Evolutionary conservation across 2,113 vertebrate genomes (phyloP), one percentile per base, ranked within the genome.

Genomic region (Microtus richardsoni): DNA sequence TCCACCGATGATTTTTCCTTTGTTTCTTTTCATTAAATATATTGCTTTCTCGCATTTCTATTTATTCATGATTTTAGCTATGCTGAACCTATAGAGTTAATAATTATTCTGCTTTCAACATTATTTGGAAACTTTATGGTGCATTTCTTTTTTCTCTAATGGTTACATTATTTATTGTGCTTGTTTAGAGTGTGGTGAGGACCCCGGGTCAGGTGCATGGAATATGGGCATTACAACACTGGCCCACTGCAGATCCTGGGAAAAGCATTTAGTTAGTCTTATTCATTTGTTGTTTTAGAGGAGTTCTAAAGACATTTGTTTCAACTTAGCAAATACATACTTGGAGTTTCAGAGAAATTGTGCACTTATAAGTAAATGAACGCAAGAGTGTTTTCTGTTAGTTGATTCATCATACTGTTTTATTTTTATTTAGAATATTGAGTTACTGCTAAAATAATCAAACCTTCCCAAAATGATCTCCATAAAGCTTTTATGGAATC

Each of bases 341-440:
- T 77, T 89, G 11, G 17, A 92, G 21, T 66, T 91, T 86, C 9
- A 73, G 26, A 13, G 7, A 90, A 75, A 78, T 66, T 47, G 36
- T 33, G 30, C 22, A 47, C 70, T 28, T 21, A 74, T 80, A 88
- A 85, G 39, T 75, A 70, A 82, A 47, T 22, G 0, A 6, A 17
- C 75, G 70, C 16, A 28, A 9, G 12, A 70, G 22, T 47, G 6
- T 1, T 73, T 85, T 89, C 54, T 13, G 88, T 78, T 70, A 88
- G 64, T 94, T 10, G 70, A 28, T 44, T 19, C 28, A 24, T 86
- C 11, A 44, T 1, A 22, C 10, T 39, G 7, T 19, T 26, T 62
- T 91, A n/a, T n/a, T 94, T 94, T 13, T 64, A 49, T 66, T 86
- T 73, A 54, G 52, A 58, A 39, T 78, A 66, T 30, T 82, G 21